Conservation (phyloP, 2,888 invertebrate genomes). For the Caradrina kadenii region DNA sequence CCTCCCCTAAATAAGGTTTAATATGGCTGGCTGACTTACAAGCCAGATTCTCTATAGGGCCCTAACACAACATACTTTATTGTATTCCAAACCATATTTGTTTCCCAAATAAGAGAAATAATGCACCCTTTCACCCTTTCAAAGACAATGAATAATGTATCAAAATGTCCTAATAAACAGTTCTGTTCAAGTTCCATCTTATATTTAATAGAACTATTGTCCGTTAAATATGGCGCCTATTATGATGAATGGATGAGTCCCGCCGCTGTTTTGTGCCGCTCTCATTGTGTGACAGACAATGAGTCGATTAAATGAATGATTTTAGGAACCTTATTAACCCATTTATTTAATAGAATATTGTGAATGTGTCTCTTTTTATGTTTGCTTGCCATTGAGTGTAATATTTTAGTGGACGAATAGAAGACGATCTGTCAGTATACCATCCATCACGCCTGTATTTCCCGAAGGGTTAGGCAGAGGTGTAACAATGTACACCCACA, state of each 20-base stretch:
- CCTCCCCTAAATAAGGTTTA: too few species aligned
- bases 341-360: slow-evolving; percentile 11
- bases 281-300: slow-evolving; percentile 45
- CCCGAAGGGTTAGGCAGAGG: too few species aligned
- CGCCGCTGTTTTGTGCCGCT: slow-evolving; percentile 38
- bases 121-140: slow-evolving; percentile 5
- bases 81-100: neutral
- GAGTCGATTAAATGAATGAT: slow-evolving; percentile 32
- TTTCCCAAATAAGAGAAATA: neutral
- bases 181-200: slow-evolving; percentile 2
- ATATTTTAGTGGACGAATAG: too few species aligned
- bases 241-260: slow-evolving; percentile 37
- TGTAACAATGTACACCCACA: too few species aligned
- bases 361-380: neutral
- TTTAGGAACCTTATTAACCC: slow-evolving; percentile 32
- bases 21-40: too few species aligned
- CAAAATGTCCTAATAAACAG: slow-evolving; percentile 20
- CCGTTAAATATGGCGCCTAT: slow-evolving; percentile 39
- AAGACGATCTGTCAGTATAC: too few species aligned
- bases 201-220: slow-evolving; percentile 48
- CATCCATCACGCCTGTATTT: too few species aligned
- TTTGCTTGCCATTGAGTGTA: neutral
- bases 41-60: too few species aligned
- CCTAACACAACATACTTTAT: too few species aligned
- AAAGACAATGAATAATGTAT: slow-evolving; percentile 11